Base-by-base conservation (phyloP, 2,888 invertebrate species). In the Drosophila tripunctata region DNA sequence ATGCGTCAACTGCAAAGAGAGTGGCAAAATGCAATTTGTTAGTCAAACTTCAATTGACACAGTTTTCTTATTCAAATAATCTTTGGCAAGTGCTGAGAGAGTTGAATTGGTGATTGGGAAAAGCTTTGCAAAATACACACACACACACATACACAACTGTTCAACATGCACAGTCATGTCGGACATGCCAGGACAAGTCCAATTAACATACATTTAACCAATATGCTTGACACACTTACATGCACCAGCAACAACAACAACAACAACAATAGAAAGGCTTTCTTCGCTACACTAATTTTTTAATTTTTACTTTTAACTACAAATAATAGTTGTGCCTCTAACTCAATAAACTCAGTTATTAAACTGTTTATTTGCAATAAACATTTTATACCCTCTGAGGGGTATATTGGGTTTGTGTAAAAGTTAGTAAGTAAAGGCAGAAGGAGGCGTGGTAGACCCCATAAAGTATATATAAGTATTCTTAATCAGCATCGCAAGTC, bases 1-100 rank as follows among this genome's bases (percentile, higher is more conserved):
- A n/a, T 24, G 35, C 35, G 57, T 36, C 38, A 56, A 33, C 74
- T 72, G 73, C 43, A 64, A 71, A 4, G 22, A 54, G 15, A 44
- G 12, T 14, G 7, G n/a, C 21, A 58, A 67, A 51, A 24, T 48
- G 48, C 35, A 27, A 43, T 58, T 60, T 44, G 57, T 70, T 66
- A 69, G 70, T 45, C 36, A 1, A 31, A 30, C 10, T 43, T 43
- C 12, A 44, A 19, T 31, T 45, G 44, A 35, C 51, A 51, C 51
- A 51, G 40, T 51, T 51, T 50, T 27, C 38, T 51, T 40, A 51
- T 38, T 27, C 21, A 30, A 51, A 51, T 40, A 51, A 45, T 31
- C 19, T 30, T 30, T n/a, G 22, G 10, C 12, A n/a, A 50, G 7
- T 27, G 48, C 19, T 21, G 45, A 21, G 19, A 45, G 45, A 31